Evolutionary conservation across 1,140 invertebrate genomes (phyloP).

Genomic region (Drosophila pseudoobscura): DNA sequence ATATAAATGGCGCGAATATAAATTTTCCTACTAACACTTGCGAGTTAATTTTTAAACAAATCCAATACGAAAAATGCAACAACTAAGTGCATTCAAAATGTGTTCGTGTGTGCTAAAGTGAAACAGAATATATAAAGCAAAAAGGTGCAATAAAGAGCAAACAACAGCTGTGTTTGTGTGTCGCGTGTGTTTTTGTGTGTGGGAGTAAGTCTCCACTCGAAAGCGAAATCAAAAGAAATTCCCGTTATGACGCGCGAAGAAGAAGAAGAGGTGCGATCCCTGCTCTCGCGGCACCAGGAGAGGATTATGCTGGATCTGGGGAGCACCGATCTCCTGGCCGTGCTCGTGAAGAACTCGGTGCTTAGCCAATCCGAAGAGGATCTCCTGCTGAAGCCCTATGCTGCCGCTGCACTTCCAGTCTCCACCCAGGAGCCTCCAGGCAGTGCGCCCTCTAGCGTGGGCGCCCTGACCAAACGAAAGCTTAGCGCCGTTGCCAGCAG

Average conservation of each 20-base stretch:
- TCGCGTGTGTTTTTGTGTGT: constrained; percentile 16
- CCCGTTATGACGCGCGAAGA: constrained; percentile 78
- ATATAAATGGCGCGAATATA: constrained; percentile 56
- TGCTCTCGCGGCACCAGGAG: constrained; percentile 77
- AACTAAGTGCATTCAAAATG: constrained; percentile 24
- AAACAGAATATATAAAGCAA: constrained; percentile 10
- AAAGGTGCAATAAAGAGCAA: background rate
- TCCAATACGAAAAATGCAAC: constrained; percentile 12
- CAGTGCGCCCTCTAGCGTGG: constrained; percentile 66
- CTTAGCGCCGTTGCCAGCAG: constrained; percentile 73
- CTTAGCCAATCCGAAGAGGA: constrained; percentile 78
- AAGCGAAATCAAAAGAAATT: constrained; percentile 34
- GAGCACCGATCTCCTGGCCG: constrained; percentile 74
- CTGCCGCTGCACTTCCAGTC: constrained; percentile 24
- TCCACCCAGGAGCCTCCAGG: constrained; percentile 41
- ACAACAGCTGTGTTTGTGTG: no score
- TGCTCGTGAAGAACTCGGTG: constrained; percentile 81
- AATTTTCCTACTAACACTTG: constrained; percentile 18
- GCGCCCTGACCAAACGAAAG: constrained; percentile 65
- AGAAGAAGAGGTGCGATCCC: constrained; percentile 80
- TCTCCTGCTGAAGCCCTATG: constrained; percentile 68
- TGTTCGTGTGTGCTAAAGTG: constrained; percentile 7
- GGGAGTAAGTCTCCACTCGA: constrained; percentile 30
- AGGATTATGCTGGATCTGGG: constrained; percentile 79
- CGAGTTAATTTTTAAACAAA: constrained; percentile 29